phyloP scores from a whole-genome alignment of 2,797 vertebrate genomes.

The Periophthalmus magnuspinnatus region DNA sequence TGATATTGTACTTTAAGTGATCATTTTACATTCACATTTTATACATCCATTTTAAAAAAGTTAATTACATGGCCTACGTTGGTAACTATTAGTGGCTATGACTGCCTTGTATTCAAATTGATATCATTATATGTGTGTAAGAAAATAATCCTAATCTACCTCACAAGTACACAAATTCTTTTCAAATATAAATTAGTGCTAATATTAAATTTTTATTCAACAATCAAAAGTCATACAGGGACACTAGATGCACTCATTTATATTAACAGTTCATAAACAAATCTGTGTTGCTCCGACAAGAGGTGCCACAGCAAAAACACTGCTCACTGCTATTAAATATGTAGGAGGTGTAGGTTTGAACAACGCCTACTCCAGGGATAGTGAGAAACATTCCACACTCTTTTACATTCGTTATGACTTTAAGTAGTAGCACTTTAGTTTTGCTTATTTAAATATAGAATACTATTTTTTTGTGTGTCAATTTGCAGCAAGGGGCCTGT shows the following conservation, averaged over 20 bases:
- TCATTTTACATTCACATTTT: too few relatives aligned
- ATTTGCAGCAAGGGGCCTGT: not conserved
- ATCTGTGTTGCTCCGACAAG: not conserved
- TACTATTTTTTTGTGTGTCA: not conserved
- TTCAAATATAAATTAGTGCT: too few relatives aligned
- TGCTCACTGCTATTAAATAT: not conserved
- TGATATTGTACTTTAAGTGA: not conserved
- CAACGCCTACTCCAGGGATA: not conserved
- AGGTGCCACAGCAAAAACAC: not conserved
- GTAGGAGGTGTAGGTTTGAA: conserved; percentile 9
- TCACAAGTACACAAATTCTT: too few relatives aligned
- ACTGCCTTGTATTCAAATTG: too few relatives aligned
- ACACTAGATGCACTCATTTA: not conserved
- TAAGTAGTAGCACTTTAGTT: not conserved
- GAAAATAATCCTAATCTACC: too few relatives aligned
- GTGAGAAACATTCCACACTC: not conserved
- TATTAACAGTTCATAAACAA: not conserved
- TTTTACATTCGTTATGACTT: not conserved
- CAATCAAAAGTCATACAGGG: not conserved
- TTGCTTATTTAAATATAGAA: not conserved
- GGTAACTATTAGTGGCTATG: too few relatives aligned
- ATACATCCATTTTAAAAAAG: too few relatives aligned
- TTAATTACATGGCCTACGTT: too few relatives aligned
- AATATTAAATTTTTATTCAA: not conserved
- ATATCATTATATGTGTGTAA: too few relatives aligned